These are phyloP conservation scores for Brienomyrus brachyistius DNA, from an alignment of 2,113 vertebrate genomes.

Conservation along the genomic window DNA sequence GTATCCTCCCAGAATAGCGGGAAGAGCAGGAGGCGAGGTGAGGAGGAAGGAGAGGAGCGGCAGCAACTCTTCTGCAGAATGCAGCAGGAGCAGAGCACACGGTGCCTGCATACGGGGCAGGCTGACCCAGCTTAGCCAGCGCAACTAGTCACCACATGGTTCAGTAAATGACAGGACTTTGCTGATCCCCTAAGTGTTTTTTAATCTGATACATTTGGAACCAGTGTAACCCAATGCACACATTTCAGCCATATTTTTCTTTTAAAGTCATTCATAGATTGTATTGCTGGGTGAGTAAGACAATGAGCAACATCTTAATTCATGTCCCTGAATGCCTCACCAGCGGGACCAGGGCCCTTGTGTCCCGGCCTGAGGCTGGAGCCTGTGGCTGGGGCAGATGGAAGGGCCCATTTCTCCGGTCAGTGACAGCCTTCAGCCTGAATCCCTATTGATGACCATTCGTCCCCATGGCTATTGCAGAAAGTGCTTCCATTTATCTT, in stretches of 20 bases:
- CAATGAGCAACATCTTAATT: neutral
- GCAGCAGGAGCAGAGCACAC: neutral
- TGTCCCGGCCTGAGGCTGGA: neutral
- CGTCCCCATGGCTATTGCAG: neutral
- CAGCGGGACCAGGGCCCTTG: neutral
- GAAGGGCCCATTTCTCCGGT: neutral
- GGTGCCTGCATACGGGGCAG: neutral
- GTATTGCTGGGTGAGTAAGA: neutral
- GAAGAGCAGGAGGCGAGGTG: conserved; percentile 21
- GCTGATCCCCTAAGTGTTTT: neutral
- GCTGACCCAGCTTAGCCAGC: neutral
- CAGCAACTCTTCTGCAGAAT: neutral
- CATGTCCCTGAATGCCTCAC: no score
- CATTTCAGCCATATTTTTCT: neutral
- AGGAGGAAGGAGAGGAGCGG: neutral
- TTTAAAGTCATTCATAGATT: neutral
- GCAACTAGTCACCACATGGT: neutral
- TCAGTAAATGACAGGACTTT: neutral
- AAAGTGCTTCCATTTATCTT: neutral
- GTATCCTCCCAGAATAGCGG: conserved; percentile 68
- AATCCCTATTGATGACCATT: neutral
- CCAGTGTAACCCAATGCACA: neutral
- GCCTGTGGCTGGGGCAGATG: neutral
- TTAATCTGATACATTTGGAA: neutral
- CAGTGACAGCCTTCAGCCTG: neutral